Conservation (phyloP, 2,888 invertebrate genomes). For the Hololepta plana region DNA sequence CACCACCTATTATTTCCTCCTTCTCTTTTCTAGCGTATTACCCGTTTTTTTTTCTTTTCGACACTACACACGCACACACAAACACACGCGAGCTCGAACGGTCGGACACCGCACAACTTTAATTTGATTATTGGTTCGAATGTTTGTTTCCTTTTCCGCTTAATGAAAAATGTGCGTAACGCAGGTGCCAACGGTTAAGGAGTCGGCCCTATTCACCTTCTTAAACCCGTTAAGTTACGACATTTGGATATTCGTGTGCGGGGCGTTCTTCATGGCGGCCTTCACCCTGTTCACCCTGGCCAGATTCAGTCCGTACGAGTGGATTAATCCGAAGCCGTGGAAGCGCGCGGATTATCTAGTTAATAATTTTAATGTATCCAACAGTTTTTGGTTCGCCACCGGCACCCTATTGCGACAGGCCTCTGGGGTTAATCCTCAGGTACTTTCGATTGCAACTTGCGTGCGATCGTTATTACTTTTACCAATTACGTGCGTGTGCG, state of each 20-base stretch:
- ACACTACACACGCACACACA: too few species aligned
- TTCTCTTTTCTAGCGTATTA: too few species aligned
- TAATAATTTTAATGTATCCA: constrained; percentile 43
- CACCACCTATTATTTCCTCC: too few species aligned
- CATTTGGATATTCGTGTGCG: constrained; percentile 44
- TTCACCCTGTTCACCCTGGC: constrained; percentile 39
- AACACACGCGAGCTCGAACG: too few species aligned
- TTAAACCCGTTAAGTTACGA: constrained; percentile 43
- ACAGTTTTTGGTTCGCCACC: constrained; percentile 48
- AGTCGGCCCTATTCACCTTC: constrained; percentile 43
- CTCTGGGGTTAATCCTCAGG: constrained; percentile 39
- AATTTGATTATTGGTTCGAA: too few species aligned
- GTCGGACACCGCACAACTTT: too few species aligned
- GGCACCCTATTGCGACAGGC: constrained; percentile 47
- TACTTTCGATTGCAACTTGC: constrained; percentile 13
- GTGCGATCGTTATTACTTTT: neutral
- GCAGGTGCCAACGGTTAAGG: constrained; percentile 39
- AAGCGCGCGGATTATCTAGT: constrained; percentile 20
- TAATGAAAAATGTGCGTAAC: too few species aligned
- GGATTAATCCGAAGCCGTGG: constrained; percentile 32
- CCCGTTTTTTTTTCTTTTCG: too few species aligned
- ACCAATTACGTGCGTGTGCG: neutral
- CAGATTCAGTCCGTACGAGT: constrained; percentile 43
- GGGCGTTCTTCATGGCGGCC: constrained; percentile 40
- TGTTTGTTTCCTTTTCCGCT: too few species aligned